Base-by-base conservation (phyloP, 1,140 invertebrate genomes). In the Drosophila paulistorum region DNA sequence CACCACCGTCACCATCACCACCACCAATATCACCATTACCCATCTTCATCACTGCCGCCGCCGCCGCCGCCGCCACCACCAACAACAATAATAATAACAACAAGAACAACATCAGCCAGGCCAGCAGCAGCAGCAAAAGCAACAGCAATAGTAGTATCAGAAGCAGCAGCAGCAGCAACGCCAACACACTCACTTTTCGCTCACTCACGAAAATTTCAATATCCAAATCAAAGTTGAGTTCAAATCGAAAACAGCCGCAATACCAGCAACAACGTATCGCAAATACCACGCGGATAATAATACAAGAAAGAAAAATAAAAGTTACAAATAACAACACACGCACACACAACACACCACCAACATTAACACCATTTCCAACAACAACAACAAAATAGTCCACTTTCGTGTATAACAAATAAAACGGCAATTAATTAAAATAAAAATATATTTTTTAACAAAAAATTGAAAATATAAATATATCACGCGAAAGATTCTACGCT, bases 201-300 rank as follows among this genome's bases (percentile, higher is more conserved):
- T 82, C 79, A 80, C 79, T 81, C 84, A 81, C 87, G 85, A 90
- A 81, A 85, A 90, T 90, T 90, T 90, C 87, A 90, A 90, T 90
- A 90, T 90, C 89, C 79, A 91, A 91, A 91, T 91, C 90, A 91
- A 91, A 91, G 90, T 91, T 86, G 80, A 85, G 90, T 90, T 91
- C 90, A 91, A 91, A 91, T 91, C 90, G 90, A 91, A 90, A 81
- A 82, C 90, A 82, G 82, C 90, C 85, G 90, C 82, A 91, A 91
- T 77, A 91, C 80, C 82, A 91, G 85, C 90, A 91, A 91, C 90
- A 91, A 86, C 90, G 78, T 81, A 81, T 82, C 81, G 76, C 79
- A 90, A 80, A 79, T 67, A 89, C 81, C 80, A 84, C 84, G 84
- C 84, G 84, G 80, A 89, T 78, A 87, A 89, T 89, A 87, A 39